Percentiles rank a stretch among this genome's conserved stretches.
Evolutionary conservation across 2,888 invertebrate genomes (phyloP).

Genomic region (Idaea aversata): DNA sequence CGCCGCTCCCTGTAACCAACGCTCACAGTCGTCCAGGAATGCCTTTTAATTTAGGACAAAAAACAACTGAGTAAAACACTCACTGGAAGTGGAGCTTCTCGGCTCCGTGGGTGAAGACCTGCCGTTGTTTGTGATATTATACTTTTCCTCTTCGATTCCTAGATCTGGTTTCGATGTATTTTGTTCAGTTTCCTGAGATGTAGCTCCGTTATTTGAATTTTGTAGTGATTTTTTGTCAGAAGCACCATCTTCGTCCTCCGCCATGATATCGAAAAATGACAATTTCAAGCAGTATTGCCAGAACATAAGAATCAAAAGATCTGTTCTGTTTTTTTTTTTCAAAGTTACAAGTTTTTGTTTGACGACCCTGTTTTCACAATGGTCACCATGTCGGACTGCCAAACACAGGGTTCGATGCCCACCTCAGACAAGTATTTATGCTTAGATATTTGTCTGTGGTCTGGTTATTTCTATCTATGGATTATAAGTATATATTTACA

Average conservation of each 20-base stretch:
- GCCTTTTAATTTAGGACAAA: constrained; percentile 70
- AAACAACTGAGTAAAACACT: constrained; percentile 73
- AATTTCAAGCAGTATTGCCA: constrained; percentile 26
- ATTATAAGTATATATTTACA: too few species aligned
- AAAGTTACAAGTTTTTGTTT: background rate
- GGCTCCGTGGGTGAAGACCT: constrained; percentile 58
- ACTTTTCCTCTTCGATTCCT: constrained; percentile 74
- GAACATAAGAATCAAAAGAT: background rate
- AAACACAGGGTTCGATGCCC: too few species aligned
- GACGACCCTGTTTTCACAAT: too few species aligned
- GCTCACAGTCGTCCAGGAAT: constrained; percentile 45
- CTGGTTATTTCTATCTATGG: too few species aligned
- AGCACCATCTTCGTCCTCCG: constrained; percentile 78
- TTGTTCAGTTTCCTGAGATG: constrained; percentile 64
- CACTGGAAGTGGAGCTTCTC: constrained; percentile 69
- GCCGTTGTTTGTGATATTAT: constrained; percentile 67
- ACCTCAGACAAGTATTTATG: too few species aligned
- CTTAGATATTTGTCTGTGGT: too few species aligned
- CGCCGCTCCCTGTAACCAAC: constrained; percentile 67
- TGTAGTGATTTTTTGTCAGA: constrained; percentile 72
- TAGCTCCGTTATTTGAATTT: constrained; percentile 65
- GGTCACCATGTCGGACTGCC: too few species aligned
- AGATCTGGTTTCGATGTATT: constrained; percentile 68
- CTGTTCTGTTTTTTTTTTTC: background rate
- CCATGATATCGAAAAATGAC: constrained; percentile 77